Base-by-base conservation (phyloP, 30 jellyfish, hydroid and myxozoan genomes). In the Catostylus mosaicus region DNA sequence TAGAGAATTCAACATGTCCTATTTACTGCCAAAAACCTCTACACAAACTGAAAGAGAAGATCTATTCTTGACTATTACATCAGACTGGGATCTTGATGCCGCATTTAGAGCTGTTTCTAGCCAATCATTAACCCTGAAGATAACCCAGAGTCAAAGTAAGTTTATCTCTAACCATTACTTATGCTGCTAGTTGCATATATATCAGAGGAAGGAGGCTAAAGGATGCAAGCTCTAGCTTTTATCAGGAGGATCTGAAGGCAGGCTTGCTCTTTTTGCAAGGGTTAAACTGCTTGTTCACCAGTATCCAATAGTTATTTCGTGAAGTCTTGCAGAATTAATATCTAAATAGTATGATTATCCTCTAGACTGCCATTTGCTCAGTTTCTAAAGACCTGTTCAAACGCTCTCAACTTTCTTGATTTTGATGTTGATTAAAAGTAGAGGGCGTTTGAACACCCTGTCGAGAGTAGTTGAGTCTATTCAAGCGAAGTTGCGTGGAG, bases 21-120 rank as follows among this genome's bases (percentile, higher is more conserved):
- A 94, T 67, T 75, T 88, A 74, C 94, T 94, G 27, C 99, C 99
- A 43, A 88, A 88, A 74, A 68, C 96, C 0, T 69, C 93, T 16
- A 65, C 86, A 51, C 84, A 70, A 48, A 45, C 33, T 22, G 82
- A 82, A 34, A 84, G 99, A 27, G 88, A 97, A 48, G 99, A 94
- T 51, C 61, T 94, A 0, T 94, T 66, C 69, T 87, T 94, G 52
- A 73, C 96, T 1, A 66, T 94, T 30, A 22, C 96, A 24, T 94
- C 99, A 3, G 99, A 94, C 77, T 94, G 99, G 99, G 99, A 94
- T 77, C 92, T 94, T 16, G 97, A 94, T 78, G 97, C 97, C 18
- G 99, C 99, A 14, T 94, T 94, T 83, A 97, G 88, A 75, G 78
- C 97, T 12, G 99, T 97, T 26, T 68, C 99, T 7, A 67, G 40